Base-by-base conservation (phyloP, 2,888 invertebrate species). In the Eupithecia exiguata region DNA sequence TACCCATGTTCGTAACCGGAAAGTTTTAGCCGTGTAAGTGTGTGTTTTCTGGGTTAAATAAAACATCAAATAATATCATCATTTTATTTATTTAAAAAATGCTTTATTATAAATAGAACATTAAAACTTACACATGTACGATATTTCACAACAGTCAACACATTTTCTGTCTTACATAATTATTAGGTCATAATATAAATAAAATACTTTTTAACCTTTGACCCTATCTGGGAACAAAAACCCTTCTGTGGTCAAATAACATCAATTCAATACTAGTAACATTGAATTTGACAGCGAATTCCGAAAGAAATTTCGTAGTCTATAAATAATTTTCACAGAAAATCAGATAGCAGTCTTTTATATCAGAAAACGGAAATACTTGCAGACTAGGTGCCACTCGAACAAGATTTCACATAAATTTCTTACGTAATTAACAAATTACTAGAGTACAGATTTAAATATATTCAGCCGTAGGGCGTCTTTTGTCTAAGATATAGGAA, bases 81-180 rank as follows among this genome's bases (percentile, higher is more conserved):
- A 81, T 91, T 91, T 40, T 92, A 91, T 92, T 93, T 89, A 88
- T 89, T 78, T 25, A 75, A 86, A 58, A 93, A 93, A 93, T 92
- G 91, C 90, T 87, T 92, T 87, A 87, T 89, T 92, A 91, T 93
- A 93, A 93, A 94, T 92, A 91, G 86, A 90, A 91, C 87, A 88
- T 91, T 89, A 90, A 82, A 81, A 89, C 88, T 89, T 90, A 91
- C 83, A 87, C 85, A 80, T 79, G 81, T 86, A 88, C 82, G 84
- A 88, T 85, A 84, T 88, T 86, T 86, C 89, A 87, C 86, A 89
- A 89, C 88, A 89, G 84, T 87, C 86, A 86, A 86, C 75, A 77
- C 71, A 78, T 81, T 78, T 75, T 80, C 80, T 81, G 78, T 78
- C 74, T 74, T 81, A 79, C 81, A 76, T 80, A 84, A 84, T 84